Conservation (phyloP, 2,113 vertebrate genomes). For the Pomatorhinus ruficollis region DNA sequence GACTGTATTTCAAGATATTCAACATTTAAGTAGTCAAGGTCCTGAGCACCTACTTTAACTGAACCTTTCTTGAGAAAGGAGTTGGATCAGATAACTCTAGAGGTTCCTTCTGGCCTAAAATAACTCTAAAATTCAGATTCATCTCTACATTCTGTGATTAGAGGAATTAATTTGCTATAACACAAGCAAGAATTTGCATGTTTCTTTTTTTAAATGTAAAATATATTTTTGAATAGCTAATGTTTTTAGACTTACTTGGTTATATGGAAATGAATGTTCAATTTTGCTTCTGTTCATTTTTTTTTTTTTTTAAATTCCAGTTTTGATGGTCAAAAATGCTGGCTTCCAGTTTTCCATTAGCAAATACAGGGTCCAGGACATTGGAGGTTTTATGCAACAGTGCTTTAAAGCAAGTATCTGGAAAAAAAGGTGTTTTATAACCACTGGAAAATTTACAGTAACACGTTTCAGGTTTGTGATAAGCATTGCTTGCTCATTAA, state of each 20-base stretch:
- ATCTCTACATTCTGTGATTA: background rate
- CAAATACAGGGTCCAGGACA: background rate
- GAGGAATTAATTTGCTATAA: background rate
- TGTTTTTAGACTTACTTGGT: background rate
- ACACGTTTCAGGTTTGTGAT: background rate
- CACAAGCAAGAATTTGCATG: background rate
- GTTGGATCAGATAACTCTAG: background rate
- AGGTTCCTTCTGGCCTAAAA: background rate
- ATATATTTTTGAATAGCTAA: background rate
- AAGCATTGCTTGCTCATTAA: background rate
- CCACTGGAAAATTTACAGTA: background rate
- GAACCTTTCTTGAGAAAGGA: background rate
- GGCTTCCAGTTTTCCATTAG: background rate
- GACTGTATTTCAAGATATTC: background rate
- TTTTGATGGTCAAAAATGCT: background rate
- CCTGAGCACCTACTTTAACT: background rate
- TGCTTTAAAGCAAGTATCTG: constrained; percentile 15
- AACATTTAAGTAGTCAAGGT: background rate
- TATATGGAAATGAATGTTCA: background rate
- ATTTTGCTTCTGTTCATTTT: background rate
- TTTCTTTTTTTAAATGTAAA: background rate
- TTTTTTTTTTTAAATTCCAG: background rate
- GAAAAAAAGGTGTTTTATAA: constrained; percentile 34
- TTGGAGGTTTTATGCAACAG: background rate
- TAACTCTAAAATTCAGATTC: background rate